These are phyloP conservation scores for Drosophila mimetica DNA, from an alignment of 2,888 invertebrate species.

Conservation along the genomic window DNA sequence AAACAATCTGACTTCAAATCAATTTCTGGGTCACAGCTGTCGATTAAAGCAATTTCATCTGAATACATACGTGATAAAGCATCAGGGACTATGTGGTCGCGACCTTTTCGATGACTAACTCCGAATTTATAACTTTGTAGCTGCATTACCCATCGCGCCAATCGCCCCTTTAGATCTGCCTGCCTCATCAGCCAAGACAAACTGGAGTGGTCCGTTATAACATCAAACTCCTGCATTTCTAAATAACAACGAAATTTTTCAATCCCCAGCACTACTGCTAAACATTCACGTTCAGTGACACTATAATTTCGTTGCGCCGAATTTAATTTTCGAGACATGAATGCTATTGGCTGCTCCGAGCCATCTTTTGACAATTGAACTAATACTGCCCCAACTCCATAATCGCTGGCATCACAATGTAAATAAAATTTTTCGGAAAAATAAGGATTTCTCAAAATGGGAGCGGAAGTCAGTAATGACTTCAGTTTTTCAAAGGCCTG, in stretches of 20 bases:
- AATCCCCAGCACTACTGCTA: not conserved
- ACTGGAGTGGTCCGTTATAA: not conserved
- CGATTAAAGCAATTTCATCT: slow-evolving; percentile 3
- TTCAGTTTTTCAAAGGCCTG: not conserved
- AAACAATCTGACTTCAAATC: not conserved
- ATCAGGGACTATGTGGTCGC: not conserved
- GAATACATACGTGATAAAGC: not conserved
- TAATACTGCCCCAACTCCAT: not conserved
- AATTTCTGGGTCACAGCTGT: not conserved
- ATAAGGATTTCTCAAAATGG: not conserved
- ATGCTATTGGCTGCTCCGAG: not conserved
- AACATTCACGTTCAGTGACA: not conserved
- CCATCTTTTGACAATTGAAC: not conserved
- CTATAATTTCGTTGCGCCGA: not conserved
- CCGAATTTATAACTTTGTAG: not conserved
- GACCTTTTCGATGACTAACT: not conserved
- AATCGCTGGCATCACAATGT: not conserved
- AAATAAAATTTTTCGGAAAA: not conserved
- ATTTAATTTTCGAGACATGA: not conserved
- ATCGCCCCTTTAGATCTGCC: not conserved
- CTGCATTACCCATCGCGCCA: not conserved
- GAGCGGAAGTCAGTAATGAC: not conserved
- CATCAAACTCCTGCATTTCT: not conserved
- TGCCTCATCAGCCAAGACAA: not conserved
- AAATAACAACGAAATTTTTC: not conserved